Evolutionary conservation across 2,113 vertebrate species (phyloP).

Genomic region (Chunga burmeisteri): DNA sequence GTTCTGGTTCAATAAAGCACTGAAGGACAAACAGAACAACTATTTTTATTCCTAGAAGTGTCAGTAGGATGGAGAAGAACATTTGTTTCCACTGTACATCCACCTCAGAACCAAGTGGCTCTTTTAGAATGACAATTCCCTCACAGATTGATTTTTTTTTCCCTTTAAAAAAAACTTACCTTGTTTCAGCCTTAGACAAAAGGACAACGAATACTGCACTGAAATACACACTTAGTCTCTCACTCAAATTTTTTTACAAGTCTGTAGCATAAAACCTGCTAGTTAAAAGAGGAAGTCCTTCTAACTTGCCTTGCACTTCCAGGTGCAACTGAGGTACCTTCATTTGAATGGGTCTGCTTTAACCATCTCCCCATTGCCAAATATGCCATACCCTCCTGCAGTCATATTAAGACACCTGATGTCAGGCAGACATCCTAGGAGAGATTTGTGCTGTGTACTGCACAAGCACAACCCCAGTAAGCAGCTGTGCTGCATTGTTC

Average conservation of each 20-base stretch:
- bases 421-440: background rate
- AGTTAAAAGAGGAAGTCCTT: background rate
- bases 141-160: background rate
- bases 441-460: background rate
- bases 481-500: background rate
- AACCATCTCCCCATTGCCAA: background rate
- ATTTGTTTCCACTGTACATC: background rate
- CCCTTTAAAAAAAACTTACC: background rate
- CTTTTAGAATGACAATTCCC: background rate
- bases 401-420: background rate
- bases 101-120: background rate
- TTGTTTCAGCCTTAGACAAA: slow-evolving; percentile 13
- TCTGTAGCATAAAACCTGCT: background rate
- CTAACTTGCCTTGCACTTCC: background rate
- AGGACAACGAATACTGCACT: background rate
- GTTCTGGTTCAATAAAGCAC: slow-evolving; percentile 57
- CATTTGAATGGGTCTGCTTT: background rate
- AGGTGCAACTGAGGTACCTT: background rate
- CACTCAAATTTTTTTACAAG: background rate
- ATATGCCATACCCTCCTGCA: background rate
- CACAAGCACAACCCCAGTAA: too few species aligned
- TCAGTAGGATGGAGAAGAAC: slow-evolving; percentile 39
- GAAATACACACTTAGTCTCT: background rate
- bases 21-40: slow-evolving; percentile 73
- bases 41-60: slow-evolving; percentile 66